Base-by-base conservation (phyloP, 1,140 invertebrate genomes). In the Listronotus bonariensis region DNA sequence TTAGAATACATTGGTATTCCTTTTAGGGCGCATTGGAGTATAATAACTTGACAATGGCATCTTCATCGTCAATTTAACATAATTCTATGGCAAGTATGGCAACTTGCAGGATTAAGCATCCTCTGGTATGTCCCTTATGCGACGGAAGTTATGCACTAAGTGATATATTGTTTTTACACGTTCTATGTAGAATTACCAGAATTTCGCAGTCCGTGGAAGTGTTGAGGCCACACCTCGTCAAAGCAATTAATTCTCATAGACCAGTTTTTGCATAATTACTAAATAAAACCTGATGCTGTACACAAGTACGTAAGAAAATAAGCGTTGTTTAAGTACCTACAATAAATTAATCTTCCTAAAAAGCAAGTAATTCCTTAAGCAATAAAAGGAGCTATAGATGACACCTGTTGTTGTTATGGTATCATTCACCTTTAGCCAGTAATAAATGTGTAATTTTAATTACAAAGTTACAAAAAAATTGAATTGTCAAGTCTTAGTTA, bases 1-100 rank as follows among this genome's bases (percentile, higher is more conserved):
- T 60, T 12, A 18, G 61, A 65, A 65, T 57, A 59, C 55, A 64
- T 64, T 59, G 18, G 36, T n/a, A 36, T 54, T 49, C 64, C 60
- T 45, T 69, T 52, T 69, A 59, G 57, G 64, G 54, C 20, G 42
- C 48, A 54, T 60, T 45, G 17, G 51, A 48, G 49, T 60, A 59
- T 69, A 66, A 69, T 69, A 69, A 69, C 63, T 69, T 54, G 58
- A 69, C 63, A 54, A 65, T 60, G 68, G 68, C 60, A 66, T 69
- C 61, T 70, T 68, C 65, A 70, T 67, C 65, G 68, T 56, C 61
- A 70, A 65, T 70, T 70, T 70, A 64, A 58, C 68, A 67, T 70
- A 65, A 70, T 65, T 56, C 48, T 60, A 69, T 66, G 64, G 64
- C 54, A 12, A 67, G 38, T 36, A 56, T 67, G 62, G 54, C 36